Percentiles rank a stretch among this genome's conserved stretches.
These are phyloP conservation scores for Tympanuchus pallidicinctus DNA, from an alignment of 2,113 vertebrate species.

Conservation along the genomic window DNA sequence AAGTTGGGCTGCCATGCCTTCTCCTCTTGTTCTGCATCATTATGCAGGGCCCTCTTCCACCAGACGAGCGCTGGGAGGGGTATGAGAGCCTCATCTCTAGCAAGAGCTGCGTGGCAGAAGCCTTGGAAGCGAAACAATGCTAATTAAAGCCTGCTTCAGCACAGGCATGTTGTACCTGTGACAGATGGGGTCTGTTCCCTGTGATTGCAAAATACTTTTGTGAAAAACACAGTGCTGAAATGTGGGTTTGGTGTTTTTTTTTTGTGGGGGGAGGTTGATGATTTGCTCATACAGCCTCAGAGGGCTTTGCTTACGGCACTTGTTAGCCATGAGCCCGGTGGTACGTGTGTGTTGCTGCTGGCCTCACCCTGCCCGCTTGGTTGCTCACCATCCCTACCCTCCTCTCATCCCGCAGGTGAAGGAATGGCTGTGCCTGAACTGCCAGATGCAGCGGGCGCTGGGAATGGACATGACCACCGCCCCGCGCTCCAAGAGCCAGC, in stretches of 20 bases:
- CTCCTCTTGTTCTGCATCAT: neutral
- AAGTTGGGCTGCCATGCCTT: neutral
- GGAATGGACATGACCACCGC: conserved; percentile 99
- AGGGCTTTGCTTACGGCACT: neutral
- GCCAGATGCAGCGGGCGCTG: conserved; percentile 98
- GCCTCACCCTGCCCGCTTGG: neutral
- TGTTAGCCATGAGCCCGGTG: neutral
- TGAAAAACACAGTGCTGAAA: neutral
- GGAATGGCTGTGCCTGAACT: conserved; percentile 98
- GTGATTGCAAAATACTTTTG: neutral
- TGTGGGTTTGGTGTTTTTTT: neutral
- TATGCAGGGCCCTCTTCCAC: rapidly evolving
- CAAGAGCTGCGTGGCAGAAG: neutral
- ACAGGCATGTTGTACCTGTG: neutral
- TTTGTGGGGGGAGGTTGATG: neutral
- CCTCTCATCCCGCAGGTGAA: conserved; percentile 85
- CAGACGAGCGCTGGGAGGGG: neutral
- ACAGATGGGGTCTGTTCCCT: conserved; percentile 18
- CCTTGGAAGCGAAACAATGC: neutral
- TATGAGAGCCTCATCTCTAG: neutral
- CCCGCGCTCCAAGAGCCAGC: conserved; percentile 97
- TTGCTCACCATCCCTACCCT: neutral
- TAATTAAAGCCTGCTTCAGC: conserved; percentile 25
- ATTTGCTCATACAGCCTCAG: rapidly evolving
- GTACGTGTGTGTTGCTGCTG: neutral